phyloP scores from a whole-genome alignment of 1,140 invertebrate genomes.

The Ceratitis capitata region DNA sequence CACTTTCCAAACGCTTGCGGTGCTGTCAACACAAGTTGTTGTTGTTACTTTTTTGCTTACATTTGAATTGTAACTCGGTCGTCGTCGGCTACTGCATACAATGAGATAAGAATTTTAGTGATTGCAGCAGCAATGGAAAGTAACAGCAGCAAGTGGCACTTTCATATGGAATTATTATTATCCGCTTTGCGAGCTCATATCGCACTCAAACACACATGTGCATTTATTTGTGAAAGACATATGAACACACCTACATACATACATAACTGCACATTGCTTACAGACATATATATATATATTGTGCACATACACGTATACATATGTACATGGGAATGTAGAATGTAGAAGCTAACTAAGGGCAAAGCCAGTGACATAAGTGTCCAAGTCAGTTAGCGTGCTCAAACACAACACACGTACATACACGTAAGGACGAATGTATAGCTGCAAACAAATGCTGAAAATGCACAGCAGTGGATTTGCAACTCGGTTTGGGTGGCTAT shows the following conservation, averaged over 20 bases:
- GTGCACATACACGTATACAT: neutral
- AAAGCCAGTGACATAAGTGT: neutral
- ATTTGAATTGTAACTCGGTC: conserved; percentile 12
- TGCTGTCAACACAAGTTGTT: neutral
- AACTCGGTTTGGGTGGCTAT: neutral
- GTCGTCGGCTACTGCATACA: neutral
- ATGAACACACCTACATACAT: neutral
- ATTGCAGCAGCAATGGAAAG: neutral
- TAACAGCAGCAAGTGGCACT: conserved; percentile 16
- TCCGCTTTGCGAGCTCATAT: conserved; percentile 32
- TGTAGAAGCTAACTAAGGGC: neutral
- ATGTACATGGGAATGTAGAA: neutral
- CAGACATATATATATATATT: neutral
- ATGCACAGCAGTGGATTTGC: neutral
- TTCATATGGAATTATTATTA: conserved; percentile 36
- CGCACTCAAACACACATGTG: neutral
- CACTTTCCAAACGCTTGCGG: conserved; percentile 8
- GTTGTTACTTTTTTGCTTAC: neutral
- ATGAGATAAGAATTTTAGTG: conserved; percentile 31
- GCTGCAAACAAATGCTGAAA: neutral
- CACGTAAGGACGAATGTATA: neutral
- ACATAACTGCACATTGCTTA: neutral
- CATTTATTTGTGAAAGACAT: neutral
- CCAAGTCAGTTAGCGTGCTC: neutral
- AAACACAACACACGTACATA: neutral